phyloP scores from a whole-genome alignment of 2,797 vertebrate genomes.

The Antrozous pallidus region DNA sequence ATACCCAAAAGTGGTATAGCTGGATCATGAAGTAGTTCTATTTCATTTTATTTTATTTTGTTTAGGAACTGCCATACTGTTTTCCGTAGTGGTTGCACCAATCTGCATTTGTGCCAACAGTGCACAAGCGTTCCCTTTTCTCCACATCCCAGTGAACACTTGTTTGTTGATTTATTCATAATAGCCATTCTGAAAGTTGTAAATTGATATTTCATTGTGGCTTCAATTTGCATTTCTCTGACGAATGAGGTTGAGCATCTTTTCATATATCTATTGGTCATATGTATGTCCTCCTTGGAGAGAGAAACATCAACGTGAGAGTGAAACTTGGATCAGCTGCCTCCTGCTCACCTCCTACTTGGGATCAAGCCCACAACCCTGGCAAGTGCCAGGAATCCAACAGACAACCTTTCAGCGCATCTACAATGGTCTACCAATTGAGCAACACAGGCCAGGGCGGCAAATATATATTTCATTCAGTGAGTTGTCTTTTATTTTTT shows the following conservation, averaged over 20 bases:
- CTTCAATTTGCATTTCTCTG: background rate
- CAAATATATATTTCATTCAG: background rate
- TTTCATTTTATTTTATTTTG: background rate
- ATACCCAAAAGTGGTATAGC: background rate
- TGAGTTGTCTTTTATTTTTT: background rate
- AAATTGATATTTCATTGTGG: background rate
- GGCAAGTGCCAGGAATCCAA: background rate
- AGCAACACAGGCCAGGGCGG: background rate
- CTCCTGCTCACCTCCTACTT: no score
- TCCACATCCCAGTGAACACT: background rate
- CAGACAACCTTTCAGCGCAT: background rate
- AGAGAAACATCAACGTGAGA: no score
- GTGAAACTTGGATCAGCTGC: no score
- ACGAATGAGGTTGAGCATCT: background rate
- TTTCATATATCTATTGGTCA: background rate
- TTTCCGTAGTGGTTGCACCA: background rate
- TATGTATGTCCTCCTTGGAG: background rate
- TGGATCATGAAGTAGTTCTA: background rate
- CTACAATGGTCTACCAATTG: background rate
- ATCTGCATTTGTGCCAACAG: background rate
- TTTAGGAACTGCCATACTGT: background rate
- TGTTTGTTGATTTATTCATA: background rate
- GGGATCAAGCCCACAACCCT: no score
- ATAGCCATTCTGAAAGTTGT: background rate
- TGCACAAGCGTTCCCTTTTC: background rate